phyloP scores from a whole-genome alignment of 2,113 vertebrate genomes.

The Hydrochoerus hydrochaeris region DNA sequence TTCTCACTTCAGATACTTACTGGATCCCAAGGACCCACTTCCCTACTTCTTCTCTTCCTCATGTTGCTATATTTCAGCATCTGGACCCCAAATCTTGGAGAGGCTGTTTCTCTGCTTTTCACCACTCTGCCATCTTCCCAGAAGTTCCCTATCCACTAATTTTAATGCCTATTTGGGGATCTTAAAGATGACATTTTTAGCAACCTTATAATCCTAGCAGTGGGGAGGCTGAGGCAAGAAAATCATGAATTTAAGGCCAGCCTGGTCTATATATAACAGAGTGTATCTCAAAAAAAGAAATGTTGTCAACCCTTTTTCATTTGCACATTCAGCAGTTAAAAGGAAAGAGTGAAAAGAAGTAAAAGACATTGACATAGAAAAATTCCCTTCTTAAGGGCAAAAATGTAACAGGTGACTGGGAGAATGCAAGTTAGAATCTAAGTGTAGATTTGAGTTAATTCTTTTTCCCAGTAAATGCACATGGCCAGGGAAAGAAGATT shows the following conservation, averaged over 20 bases:
- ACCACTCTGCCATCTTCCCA: neutral
- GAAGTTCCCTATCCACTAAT: neutral
- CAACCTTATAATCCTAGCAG: neutral
- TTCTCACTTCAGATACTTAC: neutral
- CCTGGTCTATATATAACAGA: neutral
- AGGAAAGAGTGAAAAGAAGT: neutral
- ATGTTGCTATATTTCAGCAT: neutral
- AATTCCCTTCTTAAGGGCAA: neutral
- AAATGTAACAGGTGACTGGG: neutral
- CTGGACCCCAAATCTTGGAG: neutral
- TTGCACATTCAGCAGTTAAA: neutral
- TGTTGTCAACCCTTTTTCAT: neutral
- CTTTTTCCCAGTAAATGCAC: neutral
- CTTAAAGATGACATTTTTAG: neutral
- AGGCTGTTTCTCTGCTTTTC: neutral
- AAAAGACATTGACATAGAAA: neutral
- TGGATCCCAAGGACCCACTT: neutral
- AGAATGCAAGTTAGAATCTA: neutral
- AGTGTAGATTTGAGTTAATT: neutral
- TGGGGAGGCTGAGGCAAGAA: neutral
- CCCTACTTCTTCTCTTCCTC: neutral
- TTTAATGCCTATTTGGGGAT: neutral
- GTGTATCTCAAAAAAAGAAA: neutral
- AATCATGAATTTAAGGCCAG: neutral
- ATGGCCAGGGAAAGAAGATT: neutral